Evolutionary conservation across 2,888 invertebrate genomes (phyloP).

Genomic region (Fabriciana adippe): DNA sequence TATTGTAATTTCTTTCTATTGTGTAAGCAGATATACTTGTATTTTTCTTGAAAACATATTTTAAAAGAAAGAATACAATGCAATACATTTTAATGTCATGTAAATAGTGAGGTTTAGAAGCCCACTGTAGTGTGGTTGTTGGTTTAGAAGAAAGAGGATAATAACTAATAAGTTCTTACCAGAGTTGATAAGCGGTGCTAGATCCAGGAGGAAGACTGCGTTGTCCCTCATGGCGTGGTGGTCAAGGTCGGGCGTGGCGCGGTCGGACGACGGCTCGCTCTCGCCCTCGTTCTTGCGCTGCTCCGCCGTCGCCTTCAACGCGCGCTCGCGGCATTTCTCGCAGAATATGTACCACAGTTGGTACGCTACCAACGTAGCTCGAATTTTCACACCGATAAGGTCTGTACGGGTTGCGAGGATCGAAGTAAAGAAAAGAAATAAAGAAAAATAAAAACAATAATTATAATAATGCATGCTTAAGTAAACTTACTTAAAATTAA

Average conservation of each 20-base stretch:
- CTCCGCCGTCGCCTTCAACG: conserved; percentile 64
- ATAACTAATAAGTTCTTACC: conserved; percentile 46
- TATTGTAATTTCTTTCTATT: too few relatives aligned
- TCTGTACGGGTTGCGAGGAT: conserved; percentile 36
- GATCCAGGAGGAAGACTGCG: conserved; percentile 94
- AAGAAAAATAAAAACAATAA: conserved; percentile 28
- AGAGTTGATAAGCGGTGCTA: conserved; percentile 87
- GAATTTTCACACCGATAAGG: conserved; percentile 46
- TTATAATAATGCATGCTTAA: conserved; percentile 20
- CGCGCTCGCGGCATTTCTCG: conserved; percentile 93
- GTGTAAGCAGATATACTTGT: too few relatives aligned
- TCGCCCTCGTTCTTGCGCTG: conserved; percentile 56
- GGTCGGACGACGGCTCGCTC: conserved; percentile 47
- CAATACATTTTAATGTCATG: too few relatives aligned
- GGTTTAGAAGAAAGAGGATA: too few relatives aligned
- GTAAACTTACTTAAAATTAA: conserved; percentile 16
- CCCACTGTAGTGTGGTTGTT: too few relatives aligned
- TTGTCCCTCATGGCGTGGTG: conserved; percentile 94
- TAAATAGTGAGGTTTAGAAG: too few relatives aligned
- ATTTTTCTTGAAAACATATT: too few relatives aligned
- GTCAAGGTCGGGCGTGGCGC: conserved; percentile 53
- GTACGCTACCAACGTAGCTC: conserved; percentile 66
- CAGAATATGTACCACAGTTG: conserved; percentile 97
- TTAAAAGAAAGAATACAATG: too few relatives aligned
- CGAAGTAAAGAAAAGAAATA: conserved; percentile 17